A percentile compares a stretch with the other conserved stretches of the same genome.
Evolutionary conservation across 2,113 vertebrate genomes (phyloP).

Genomic region (Ahaetulla prasina): DNA sequence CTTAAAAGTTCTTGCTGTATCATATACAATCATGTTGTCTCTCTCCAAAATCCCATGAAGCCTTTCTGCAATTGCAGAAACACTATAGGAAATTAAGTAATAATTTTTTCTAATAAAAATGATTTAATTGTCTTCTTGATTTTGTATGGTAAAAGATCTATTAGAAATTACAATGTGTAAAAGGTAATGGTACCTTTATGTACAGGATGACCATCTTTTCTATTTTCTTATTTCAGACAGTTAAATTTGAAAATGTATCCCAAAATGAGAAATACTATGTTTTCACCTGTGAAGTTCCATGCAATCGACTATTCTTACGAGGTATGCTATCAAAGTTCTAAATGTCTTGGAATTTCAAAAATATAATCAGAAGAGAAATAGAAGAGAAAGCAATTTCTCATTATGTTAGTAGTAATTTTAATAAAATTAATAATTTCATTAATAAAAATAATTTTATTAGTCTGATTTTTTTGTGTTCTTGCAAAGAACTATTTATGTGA

Average conservation of each 20-base stretch:
- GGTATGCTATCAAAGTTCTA: slow-evolving; percentile 60
- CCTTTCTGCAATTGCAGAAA: neutral
- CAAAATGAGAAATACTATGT: slow-evolving; percentile 60
- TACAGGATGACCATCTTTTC: neutral
- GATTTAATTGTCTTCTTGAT: neutral
- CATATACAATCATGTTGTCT: neutral
- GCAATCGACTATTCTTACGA: slow-evolving; percentile 74
- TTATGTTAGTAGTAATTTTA: neutral
- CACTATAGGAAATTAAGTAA: neutral
- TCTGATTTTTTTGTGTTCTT: neutral
- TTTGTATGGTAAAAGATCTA: neutral
- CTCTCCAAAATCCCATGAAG: neutral
- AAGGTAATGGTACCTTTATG: neutral
- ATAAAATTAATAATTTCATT: neutral
- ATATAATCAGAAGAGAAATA: neutral
- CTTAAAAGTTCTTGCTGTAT: neutral
- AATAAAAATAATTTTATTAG: neutral
- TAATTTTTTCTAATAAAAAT: neutral
- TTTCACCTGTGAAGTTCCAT: slow-evolving; percentile 68
- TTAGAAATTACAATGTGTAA: neutral
- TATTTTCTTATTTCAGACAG: slow-evolving; percentile 50
- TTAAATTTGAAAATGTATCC: slow-evolving; percentile 26
- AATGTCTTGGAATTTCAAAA: slow-evolving; percentile 21
- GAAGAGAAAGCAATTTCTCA: slow-evolving; percentile 12
- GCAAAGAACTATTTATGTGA: neutral